Evolutionary conservation across 2,113 vertebrate species (phyloP).

Genomic region (Oryzias curvinotus): DNA sequence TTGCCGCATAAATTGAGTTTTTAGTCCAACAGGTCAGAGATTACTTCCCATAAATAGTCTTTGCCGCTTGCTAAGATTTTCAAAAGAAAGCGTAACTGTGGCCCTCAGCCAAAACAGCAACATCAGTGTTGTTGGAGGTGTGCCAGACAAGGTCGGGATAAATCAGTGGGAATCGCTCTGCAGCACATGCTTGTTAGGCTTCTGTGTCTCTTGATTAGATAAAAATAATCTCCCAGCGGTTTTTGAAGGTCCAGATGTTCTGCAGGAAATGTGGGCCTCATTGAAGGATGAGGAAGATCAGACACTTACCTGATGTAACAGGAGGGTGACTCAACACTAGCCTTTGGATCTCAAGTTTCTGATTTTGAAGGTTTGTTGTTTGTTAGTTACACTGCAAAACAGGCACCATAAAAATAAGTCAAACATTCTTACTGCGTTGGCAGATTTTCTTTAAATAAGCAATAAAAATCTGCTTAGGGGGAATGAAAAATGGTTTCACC

Average conservation of each 20-base stretch:
- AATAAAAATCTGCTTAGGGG: no score
- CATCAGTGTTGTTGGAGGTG: background rate
- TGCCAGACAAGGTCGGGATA: background rate
- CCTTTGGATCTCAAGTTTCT: no score
- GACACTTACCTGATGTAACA: background rate
- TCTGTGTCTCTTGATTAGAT: background rate
- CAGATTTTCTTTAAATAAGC: no score
- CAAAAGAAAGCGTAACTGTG: background rate
- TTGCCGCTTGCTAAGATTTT: no score
- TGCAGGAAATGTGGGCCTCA: background rate
- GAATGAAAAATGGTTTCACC: no score
- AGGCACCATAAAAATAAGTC: no score
- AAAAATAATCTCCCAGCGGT: background rate
- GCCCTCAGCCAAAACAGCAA: background rate
- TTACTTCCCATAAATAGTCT: no score
- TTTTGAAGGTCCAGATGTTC: background rate
- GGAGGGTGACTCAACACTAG: background rate
- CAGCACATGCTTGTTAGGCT: background rate
- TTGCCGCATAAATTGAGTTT: no score
- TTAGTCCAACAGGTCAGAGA: no score
- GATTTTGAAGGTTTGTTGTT: no score
- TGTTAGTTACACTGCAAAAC: no score
- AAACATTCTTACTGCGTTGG: no score
- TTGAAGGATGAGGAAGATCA: background rate
- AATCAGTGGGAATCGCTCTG: background rate